Percentiles rank a stretch among this genome's conserved stretches.
phyloP scores from a whole-genome alignment of 2,888 invertebrate genomes.

The Mesoligia furuncula region DNA sequence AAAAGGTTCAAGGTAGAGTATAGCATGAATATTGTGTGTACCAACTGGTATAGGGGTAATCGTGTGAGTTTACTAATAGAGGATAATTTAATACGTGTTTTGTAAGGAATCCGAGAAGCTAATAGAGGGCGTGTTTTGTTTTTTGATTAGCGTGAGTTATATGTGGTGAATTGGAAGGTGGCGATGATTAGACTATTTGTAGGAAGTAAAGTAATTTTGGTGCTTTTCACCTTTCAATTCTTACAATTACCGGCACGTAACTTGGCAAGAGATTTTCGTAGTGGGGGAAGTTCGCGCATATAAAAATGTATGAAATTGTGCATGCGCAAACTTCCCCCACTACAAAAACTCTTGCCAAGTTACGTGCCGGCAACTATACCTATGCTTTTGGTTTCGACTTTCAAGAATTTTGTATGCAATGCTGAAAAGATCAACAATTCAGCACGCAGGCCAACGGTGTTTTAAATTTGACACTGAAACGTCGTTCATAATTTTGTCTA shows the following conservation, averaged over 20 bases:
- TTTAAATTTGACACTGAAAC: not conserved
- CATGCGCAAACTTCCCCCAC: no score
- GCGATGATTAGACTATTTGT: not conserved
- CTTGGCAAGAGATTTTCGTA: no score
- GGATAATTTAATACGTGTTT: conserved; percentile 17
- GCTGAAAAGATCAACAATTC: not conserved
- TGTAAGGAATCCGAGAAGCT: conserved; percentile 28
- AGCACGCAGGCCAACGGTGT: not conserved
- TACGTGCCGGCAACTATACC: no score
- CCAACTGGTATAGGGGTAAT: not conserved
- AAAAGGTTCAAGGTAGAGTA: not conserved
- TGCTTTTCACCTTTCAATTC: not conserved
- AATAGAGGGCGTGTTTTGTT: not conserved
- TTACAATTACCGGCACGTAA: no score
- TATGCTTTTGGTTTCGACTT: not conserved
- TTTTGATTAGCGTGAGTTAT: not conserved
- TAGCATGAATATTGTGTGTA: not conserved
- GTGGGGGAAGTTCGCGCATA: no score
- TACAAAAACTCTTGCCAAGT: no score
- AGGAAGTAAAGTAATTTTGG: not conserved
- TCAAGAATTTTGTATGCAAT: not conserved
- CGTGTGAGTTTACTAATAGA: conserved; percentile 20
- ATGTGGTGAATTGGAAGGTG: not conserved
- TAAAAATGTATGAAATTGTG: no score
- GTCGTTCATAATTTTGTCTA: not conserved